Evolutionary conservation across 2,113 vertebrate genomes (phyloP).

Genomic region (Myodes glareolus): DNA sequence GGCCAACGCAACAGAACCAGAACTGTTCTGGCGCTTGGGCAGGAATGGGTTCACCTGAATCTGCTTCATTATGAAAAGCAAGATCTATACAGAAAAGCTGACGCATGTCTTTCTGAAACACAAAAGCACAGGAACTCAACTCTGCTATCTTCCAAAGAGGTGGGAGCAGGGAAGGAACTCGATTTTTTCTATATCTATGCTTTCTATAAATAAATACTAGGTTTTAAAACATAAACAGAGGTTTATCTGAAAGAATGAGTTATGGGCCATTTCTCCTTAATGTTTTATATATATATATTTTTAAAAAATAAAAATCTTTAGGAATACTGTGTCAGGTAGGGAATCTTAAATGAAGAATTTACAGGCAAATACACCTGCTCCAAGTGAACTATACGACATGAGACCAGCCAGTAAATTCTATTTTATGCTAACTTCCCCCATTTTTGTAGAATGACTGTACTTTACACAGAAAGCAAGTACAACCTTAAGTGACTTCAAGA

Average conservation of each 20-base stretch:
- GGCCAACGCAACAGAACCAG: background rate
- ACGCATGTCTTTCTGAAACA: background rate
- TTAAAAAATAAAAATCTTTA: too few species aligned
- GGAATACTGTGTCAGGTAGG: background rate
- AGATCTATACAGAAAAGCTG: background rate
- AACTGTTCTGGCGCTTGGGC: background rate
- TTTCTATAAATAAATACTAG: constrained; percentile 27
- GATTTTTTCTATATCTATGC: background rate
- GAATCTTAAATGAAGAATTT: background rate
- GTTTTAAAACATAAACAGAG: background rate
- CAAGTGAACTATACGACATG: background rate
- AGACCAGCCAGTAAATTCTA: background rate
- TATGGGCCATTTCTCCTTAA: background rate
- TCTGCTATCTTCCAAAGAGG: constrained; percentile 3
- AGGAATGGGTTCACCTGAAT: background rate
- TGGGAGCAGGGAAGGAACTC: background rate
- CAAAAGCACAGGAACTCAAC: constrained; percentile 14
- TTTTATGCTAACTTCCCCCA: background rate
- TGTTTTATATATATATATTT: too few species aligned
- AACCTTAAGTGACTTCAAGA: constrained; percentile 8
- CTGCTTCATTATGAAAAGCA: background rate
- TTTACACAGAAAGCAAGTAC: constrained; percentile 47
- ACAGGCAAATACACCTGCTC: background rate
- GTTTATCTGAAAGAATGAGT: constrained; percentile 19
- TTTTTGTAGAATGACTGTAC: constrained; percentile 25